phyloP scores from a whole-genome alignment of 1,140 invertebrate genomes.

The Drosophila pseudoobscura region DNA sequence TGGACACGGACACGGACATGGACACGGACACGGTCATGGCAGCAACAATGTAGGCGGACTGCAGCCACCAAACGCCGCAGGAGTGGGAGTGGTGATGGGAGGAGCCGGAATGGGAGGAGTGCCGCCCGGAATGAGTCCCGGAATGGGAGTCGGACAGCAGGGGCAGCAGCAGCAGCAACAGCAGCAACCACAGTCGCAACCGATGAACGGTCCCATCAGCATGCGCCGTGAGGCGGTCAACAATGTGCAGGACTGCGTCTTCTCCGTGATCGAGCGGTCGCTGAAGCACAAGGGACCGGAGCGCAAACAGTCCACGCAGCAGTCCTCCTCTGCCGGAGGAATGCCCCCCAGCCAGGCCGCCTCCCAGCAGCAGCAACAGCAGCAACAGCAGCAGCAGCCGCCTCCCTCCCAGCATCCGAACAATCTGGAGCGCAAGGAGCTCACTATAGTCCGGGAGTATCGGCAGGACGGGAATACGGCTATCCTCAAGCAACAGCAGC shows the following conservation, averaged over 20 bases:
- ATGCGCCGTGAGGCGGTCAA: constrained; percentile 63
- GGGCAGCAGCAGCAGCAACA: constrained; percentile 12
- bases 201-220: constrained; percentile 74
- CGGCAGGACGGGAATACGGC: constrained; percentile 73
- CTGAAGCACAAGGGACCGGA: constrained; percentile 79
- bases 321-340: constrained; percentile 12
- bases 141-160: constrained; percentile 8
- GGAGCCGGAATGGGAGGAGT: constrained; percentile 3
- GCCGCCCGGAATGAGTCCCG: background rate
- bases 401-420: constrained; percentile 27
- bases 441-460: constrained; percentile 85
- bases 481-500: constrained; percentile 49
- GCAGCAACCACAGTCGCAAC: constrained; percentile 36
- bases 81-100: constrained; percentile 3
- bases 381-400: constrained; percentile 56
- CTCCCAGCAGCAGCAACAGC: constrained; percentile 57
- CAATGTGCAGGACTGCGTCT: constrained; percentile 79
- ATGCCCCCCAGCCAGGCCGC: constrained; percentile 26
- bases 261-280: constrained; percentile 65
- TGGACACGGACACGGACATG: constrained; percentile 20
- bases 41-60: constrained; percentile 56
- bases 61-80: constrained; percentile 47
- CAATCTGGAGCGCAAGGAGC: constrained; percentile 81
- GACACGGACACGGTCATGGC: constrained; percentile 23
- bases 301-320: constrained; percentile 76